Conservation (phyloP, 2,797 vertebrate species). For the Danio tinwini region DNA sequence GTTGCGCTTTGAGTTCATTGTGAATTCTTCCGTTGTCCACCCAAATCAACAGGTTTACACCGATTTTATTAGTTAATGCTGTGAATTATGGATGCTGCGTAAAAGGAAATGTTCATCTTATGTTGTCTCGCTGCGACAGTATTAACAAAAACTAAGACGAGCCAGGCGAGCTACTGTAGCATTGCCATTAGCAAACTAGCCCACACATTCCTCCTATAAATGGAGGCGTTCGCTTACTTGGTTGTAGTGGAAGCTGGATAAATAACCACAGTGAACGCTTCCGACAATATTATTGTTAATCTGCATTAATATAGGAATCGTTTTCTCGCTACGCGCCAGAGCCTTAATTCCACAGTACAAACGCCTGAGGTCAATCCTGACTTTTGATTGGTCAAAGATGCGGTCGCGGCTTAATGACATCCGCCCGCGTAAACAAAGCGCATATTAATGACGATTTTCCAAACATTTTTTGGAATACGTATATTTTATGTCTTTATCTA, state of each 20-base stretch:
- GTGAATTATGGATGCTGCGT: neutral
- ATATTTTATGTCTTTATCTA: too few species aligned
- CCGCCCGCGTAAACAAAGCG: constrained; percentile 30
- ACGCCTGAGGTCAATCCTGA: constrained; percentile 25
- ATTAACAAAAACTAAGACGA: neutral
- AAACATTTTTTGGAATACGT: too few species aligned
- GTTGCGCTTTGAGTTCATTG: constrained; percentile 59
- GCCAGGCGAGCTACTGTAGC: constrained; percentile 38
- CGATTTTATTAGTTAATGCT: neutral
- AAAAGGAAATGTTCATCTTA: neutral
- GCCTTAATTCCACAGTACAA: constrained; percentile 23
- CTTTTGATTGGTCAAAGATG: constrained; percentile 54
- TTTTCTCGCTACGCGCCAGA: neutral
- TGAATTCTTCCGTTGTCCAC: neutral
- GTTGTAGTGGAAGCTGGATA: neutral
- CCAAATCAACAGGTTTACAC: neutral
- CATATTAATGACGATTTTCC: constrained; percentile 26
- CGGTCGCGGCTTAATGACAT: constrained; percentile 53
- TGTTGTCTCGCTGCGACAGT: neutral
- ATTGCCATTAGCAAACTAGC: constrained; percentile 42
- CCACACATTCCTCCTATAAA: neutral
- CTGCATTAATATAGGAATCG: neutral
- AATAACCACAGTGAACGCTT: neutral
- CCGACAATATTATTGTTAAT: neutral
- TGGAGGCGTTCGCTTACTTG: neutral